Evolutionary conservation across 2,888 invertebrate species (phyloP), one percentile per base, ranked within the genome.

Genomic region (Lithophane semibrunnea): DNA sequence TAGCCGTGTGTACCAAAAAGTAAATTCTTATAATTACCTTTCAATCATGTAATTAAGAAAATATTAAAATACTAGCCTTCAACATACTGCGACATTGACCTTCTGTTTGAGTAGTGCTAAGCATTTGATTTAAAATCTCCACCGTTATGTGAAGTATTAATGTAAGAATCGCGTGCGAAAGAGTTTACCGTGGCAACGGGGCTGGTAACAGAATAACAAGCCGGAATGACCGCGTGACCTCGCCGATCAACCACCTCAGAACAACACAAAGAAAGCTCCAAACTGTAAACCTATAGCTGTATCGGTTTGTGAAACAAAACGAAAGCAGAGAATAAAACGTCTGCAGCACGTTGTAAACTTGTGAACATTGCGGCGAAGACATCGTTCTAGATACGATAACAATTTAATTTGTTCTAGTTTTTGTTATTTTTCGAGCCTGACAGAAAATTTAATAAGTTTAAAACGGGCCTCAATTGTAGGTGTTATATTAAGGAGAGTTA

Each of bases 221-320:
- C 88, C 83, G 67, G 85, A 87, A 88, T 92, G 92, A 93, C 92
- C 92, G 91, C 88, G 80, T 90, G 90, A 90, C 91, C 92, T 90
- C 85, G 82, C 76, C 89, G 90, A 91, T 89, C 81, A 92, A 91
- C 84, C 89, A 91, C 91, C 92, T 91, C 88, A 60, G 64, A 58
- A 78, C 68, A 66, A 76, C 78, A 70, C 76, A 77, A 80, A 73
- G 73, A 74, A 78, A 61, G 61, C 29, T n/a, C 49, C 42, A 47
- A 29, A 77, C 52, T 58, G 37, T 64, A 72, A 24, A 72, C 24
- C 29, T 74, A 75, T 69, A 85, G 68, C 71, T 83, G 42, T 75
- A 56, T 61, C 44, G 21, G 65, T 69, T 63, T 63, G 44, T 24
- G n/a, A 29, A 66, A 68, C 47, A 54, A 70, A 83, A 71, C 54